These are phyloP conservation scores for Troides aeacus DNA, from an alignment of 2,888 invertebrate genomes.

Conservation along the genomic window DNA sequence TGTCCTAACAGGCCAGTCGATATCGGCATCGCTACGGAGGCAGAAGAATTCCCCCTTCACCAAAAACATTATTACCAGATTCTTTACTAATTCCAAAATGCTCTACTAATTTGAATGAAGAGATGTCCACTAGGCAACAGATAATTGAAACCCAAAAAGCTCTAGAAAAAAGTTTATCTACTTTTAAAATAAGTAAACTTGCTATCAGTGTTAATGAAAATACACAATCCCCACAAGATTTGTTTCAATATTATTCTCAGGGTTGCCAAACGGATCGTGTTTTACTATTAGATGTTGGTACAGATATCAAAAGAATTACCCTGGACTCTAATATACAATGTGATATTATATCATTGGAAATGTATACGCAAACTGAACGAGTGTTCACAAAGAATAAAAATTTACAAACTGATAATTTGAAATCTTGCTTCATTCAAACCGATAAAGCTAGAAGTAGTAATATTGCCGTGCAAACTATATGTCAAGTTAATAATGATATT, in stretches of 20 bases:
- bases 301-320: conserved; percentile 64
- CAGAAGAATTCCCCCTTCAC: conserved; percentile 59
- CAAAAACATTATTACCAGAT: conserved; percentile 47
- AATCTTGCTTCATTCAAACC: conserved; percentile 58
- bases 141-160: conserved; percentile 71
- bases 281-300: conserved; percentile 61
- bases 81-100: conserved; percentile 13
- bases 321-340: conserved; percentile 66
- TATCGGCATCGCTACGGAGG: conserved; percentile 69
- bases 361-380: conserved; percentile 64
- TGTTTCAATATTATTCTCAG: conserved; percentile 56
- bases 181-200: conserved; percentile 59
- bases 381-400: conserved; percentile 63
- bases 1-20: conserved; percentile 75
- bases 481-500: conserved; percentile 49
- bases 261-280: conserved; percentile 70
- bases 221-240: conserved; percentile 68
- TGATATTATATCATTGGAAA: conserved; percentile 55
- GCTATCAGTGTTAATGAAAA: conserved; percentile 63
- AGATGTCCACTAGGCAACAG: conserved; percentile 53
- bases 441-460: conserved; percentile 56
- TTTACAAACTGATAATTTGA: conserved; percentile 54
- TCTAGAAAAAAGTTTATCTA: conserved; percentile 64
- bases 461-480: conserved; percentile 54
- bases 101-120: conserved; percentile 46